Percentiles rank a stretch among this genome's conserved stretches.
phyloP scores from a whole-genome alignment of 2,113 vertebrate genomes.

The Ameiurus melas region DNA sequence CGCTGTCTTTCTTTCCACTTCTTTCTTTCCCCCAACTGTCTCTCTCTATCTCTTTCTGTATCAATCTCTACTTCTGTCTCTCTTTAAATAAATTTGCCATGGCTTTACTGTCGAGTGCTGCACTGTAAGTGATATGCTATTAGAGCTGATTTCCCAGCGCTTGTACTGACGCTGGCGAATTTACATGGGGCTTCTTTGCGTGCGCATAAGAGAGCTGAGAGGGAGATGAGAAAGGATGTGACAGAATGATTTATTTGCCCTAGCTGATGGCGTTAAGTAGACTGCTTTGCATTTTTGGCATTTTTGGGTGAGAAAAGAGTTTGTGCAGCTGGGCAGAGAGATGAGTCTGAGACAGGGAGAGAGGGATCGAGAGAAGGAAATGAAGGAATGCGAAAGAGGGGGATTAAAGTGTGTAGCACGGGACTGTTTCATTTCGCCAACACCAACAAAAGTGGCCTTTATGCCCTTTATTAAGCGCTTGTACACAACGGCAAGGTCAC shows the following conservation, averaged over 20 bases:
- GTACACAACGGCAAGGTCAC: not conserved
- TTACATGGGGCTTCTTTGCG: conserved; percentile 69
- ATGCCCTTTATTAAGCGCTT: not conserved
- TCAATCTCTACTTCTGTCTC: conserved; percentile 19
- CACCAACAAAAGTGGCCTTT: not conserved
- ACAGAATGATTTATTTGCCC: conserved; percentile 73
- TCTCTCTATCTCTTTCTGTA: conserved; percentile 35
- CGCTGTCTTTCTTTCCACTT: conserved; percentile 54
- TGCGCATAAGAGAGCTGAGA: conserved; percentile 26
- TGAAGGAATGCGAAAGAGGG: not conserved
- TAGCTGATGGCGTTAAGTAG: conserved; percentile 55
- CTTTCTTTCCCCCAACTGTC: conserved; percentile 33
- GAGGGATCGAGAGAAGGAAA: not conserved
- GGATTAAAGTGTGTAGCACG: not conserved
- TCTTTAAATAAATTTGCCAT: conserved; percentile 63
- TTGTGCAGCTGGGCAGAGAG: conserved; percentile 49
- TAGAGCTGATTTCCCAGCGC: conserved; percentile 59
- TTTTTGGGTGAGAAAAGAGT: conserved; percentile 65
- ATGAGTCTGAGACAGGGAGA: not conserved
- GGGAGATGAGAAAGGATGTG: conserved; percentile 34
- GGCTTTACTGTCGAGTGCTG: conserved; percentile 53
- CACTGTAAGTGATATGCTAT: conserved; percentile 64
- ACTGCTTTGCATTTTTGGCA: conserved; percentile 65
- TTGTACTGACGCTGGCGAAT: conserved; percentile 56
- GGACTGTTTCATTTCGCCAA: not conserved